Evolutionary conservation across 2,113 vertebrate genomes (phyloP), one percentile per base, ranked within the genome.

Genomic region (Hepsetus odoe): DNA sequence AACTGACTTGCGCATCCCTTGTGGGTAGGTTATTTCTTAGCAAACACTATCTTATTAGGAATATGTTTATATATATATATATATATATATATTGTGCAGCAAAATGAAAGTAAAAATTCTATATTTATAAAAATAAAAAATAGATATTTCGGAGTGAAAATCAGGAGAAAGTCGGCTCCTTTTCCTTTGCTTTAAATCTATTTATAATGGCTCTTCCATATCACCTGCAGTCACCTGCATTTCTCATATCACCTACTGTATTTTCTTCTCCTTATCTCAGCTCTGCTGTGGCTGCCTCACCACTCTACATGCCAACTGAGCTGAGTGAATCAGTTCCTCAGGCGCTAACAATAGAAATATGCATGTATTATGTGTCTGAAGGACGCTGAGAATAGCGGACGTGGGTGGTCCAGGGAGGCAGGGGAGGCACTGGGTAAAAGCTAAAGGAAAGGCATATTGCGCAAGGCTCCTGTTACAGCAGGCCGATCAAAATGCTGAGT

Each of bases 401-500:
- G 66, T 83, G 86, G 85, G 87, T 81, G 80, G 74, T 80, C 70
- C 20, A 56, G 69, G 76, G 83, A 72, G 83, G 72, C 79, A 44
- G 77, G 67, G 80, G 79, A 79, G 22, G 10, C 28, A 13, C 68
- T 22, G 49, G 64, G 35, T 64, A 53, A 64, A 56, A 62, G 64
- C 56, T 74, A 64, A 68, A 70, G 40, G 38, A 28, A 76, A 85
- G 85, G 89, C 88, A 90, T 89, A 89, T 89, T 88, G 87, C 87
- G 84, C 83, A 53, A 85, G 82, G 90, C 90, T 90, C 58, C 88
- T 91, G 89, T 92, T 89, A 88, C 83, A 81, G 85, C 80, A 40
- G 85, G 84, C 30, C 76, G 76, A 72, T 20, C 85, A 83, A 90
- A 91, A 76, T 89, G 91, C 90, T 92, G 90, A 92, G 86, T 89